phyloP scores from a whole-genome alignment of 2,888 invertebrate genomes.

The Chymomyza caudatula region DNA sequence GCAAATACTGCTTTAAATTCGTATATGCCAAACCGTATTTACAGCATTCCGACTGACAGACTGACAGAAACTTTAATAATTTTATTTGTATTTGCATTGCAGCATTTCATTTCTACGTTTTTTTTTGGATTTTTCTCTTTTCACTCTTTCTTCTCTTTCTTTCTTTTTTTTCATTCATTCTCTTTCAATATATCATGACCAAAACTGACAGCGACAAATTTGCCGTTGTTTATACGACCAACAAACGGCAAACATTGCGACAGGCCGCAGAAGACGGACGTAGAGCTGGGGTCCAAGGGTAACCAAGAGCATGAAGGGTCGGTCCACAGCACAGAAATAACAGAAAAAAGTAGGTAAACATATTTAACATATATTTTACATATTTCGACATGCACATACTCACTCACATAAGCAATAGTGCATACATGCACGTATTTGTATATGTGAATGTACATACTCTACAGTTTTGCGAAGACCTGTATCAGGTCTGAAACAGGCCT shows the following conservation, averaged over 20 bases:
- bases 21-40: background rate
- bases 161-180: slow-evolving; percentile 19
- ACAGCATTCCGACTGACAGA: background rate
- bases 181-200: slow-evolving; percentile 52
- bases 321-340: background rate
- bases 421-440: slow-evolving; percentile 6
- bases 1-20: background rate
- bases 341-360: slow-evolving; percentile 42
- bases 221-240: slow-evolving; percentile 44
- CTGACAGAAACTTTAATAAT: background rate
- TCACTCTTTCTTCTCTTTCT: slow-evolving; percentile 20
- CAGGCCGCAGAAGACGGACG: background rate
- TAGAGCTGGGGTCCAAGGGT: background rate
- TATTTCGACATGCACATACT: slow-evolving; percentile 7
- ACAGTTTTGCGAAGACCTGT: too few species aligned
- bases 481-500: too few species aligned
- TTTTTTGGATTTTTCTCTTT: background rate
- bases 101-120: slow-evolving; percentile 42
- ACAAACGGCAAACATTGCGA: slow-evolving; percentile 15
- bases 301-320: background rate
- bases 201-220: slow-evolving; percentile 60
- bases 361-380: slow-evolving; percentile 26
- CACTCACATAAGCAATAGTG: background rate
- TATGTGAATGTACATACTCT: slow-evolving; percentile 36
- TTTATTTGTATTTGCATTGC: slow-evolving; percentile 4